Evolutionary conservation across 2,113 vertebrate genomes (phyloP), one percentile per base, ranked within the genome.

Genomic region (Megalops atlanticus): DNA sequence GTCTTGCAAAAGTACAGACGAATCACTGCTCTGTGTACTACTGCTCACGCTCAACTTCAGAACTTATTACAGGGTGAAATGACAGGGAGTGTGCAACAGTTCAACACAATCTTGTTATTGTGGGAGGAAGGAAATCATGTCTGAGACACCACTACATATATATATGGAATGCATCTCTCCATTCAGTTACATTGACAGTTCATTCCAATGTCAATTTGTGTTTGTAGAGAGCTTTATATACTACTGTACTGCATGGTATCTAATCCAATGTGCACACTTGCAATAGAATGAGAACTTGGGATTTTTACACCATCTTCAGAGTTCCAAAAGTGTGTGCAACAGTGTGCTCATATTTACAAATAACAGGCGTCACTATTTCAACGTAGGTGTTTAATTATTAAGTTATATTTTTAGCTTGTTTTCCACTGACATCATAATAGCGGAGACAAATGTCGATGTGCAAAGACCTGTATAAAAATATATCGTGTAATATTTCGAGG

Each of bases 171-270:
- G 88, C 86, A 88, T 87, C 31, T 87, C 87, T 87, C 77, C 87
- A 87, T 88, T 86, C 89, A 89, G n/a, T 90, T 89, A 87, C 82
- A 68, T 85, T 86, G 85, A 87, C 87, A 86, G 89, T 91, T 91
- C 90, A 92, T 83, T 89, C 49, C 81, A 85, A 86, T 89, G 91
- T 88, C 88, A 88, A 54, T 43, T 64, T 4, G n/a, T n/a, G 11
- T 64, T 15, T 64, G 6, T n/a, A 64, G 24, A n/a, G 21, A 21
- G 24, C n/a, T 58, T 58, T 58, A n/a, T 1, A 58, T 11, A 64
- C 31, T 31, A 31, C n/a, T 2, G 18, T n/a, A 64, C 54, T 10
- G 31, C n/a, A 64, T 24, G n/a, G 3, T n/a, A 64, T n/a, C 52
- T 58, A 16, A 24, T 58, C 21, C 16, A 58, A n/a, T 24, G 18